These are phyloP conservation scores for Liopterus haemorrhoidalis DNA, from an alignment of 2,888 invertebrate species.

Conservation along the genomic window DNA sequence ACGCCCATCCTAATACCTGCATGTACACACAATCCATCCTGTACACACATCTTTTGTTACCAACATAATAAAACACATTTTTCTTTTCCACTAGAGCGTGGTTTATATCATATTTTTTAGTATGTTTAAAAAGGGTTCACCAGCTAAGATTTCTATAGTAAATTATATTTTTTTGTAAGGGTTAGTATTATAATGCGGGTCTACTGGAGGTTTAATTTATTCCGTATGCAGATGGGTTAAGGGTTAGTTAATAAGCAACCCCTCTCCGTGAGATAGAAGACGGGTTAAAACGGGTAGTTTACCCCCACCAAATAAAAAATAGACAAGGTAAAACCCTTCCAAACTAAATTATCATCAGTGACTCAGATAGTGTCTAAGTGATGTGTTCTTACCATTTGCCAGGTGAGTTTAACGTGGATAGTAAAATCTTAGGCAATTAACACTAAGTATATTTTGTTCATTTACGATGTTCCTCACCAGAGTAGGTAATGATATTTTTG, in stretches of 20 bases:
- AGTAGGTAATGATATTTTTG: too few relatives aligned
- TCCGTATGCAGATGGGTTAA: conserved; percentile 41
- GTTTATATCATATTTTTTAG: conserved; percentile 48
- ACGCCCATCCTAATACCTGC: conserved; percentile 31
- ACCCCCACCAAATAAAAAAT: conserved; percentile 1
- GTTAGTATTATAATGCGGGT: conserved; percentile 28
- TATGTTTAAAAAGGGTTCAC: conserved; percentile 39
- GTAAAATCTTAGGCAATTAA: too few relatives aligned
- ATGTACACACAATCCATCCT: conserved; percentile 16
- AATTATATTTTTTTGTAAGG: conserved; percentile 39
- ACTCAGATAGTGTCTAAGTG: too few relatives aligned
- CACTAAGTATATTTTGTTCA: too few relatives aligned
- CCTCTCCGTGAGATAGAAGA: background rate
- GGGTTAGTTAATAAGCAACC: conserved; percentile 16
- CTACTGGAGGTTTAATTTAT: conserved; percentile 37
- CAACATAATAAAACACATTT: conserved; percentile 47
- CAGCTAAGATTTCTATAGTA: conserved; percentile 39
- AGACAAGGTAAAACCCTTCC: too few relatives aligned
- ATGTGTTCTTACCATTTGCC: too few relatives aligned
- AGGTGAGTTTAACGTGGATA: too few relatives aligned
- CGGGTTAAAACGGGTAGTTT: conserved; percentile 12
- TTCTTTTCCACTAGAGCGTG: conserved; percentile 49
- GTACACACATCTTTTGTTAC: conserved; percentile 39
- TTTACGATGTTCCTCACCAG: too few relatives aligned
- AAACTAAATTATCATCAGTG: too few relatives aligned